Evolutionary conservation across 2,888 invertebrate genomes (phyloP).

Genomic region (Calephelis perditalis): DNA sequence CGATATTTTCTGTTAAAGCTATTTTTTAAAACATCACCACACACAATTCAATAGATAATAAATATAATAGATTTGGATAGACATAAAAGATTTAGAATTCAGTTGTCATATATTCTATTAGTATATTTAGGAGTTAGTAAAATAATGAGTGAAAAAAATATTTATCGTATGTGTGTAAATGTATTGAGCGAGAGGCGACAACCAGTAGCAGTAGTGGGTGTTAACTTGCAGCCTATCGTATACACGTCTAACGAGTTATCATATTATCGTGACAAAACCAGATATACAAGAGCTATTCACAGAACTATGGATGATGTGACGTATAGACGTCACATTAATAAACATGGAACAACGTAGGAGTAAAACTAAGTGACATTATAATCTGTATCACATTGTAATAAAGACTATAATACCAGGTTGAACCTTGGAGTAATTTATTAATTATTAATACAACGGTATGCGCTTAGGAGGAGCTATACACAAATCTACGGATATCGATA

Average conservation of each 20-base stretch:
- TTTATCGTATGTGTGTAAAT: slow-evolving; percentile 17
- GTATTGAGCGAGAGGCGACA: slow-evolving; percentile 34
- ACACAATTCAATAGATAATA: slow-evolving; percentile 10
- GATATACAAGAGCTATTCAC: not conserved
- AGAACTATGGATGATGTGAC: no score
- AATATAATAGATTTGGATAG: no score
- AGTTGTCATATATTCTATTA: slow-evolving; percentile 10
- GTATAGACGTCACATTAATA: no score
- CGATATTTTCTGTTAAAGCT: not conserved
- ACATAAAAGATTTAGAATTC: not conserved
- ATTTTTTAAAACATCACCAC: slow-evolving; percentile 9
- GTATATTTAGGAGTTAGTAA: slow-evolving; percentile 15
- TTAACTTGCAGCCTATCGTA: slow-evolving; percentile 48
- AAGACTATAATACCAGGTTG: no score
- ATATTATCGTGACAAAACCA: not conserved
- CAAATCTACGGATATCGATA: no score
- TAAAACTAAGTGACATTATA: no score
- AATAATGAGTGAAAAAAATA: slow-evolving; percentile 18
- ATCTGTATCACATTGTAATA: no score
- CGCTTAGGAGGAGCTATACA: no score
- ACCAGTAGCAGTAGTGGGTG: slow-evolving; percentile 61
- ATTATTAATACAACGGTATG: no score
- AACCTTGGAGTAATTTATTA: no score
- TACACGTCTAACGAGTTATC: slow-evolving; percentile 18
- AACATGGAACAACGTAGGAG: no score